A percentile compares a stretch with the other conserved stretches of the same genome.
These are phyloP conservation scores for Malthinus flaveolus DNA, from an alignment of 2,888 invertebrate genomes.

Conservation along the genomic window DNA sequence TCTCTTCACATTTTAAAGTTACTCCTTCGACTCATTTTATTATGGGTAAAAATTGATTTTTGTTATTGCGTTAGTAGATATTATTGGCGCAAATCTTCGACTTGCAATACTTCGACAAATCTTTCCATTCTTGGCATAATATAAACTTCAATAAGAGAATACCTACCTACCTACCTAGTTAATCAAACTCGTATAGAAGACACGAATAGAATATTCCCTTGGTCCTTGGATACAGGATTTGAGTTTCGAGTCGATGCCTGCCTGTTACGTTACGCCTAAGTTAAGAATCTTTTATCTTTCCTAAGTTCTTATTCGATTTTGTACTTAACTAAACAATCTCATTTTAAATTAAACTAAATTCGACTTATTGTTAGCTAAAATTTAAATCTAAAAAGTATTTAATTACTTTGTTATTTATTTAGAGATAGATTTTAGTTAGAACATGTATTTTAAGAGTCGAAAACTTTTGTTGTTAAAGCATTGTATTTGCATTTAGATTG, in stretches of 20 bases:
- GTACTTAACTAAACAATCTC: background rate
- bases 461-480: too few species aligned
- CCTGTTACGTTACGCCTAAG: conserved; percentile 3
- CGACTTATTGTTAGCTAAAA: too few species aligned
- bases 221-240: conserved; percentile 7
- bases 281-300: conserved; percentile 7
- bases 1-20: too few species aligned
- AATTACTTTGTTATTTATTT: too few species aligned
- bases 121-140: background rate
- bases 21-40: too few species aligned
- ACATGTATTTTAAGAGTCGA: too few species aligned
- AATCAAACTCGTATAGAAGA: conserved; percentile 11
- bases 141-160: conserved; percentile 6
- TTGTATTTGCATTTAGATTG: too few species aligned
- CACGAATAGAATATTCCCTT: conserved; percentile 13
- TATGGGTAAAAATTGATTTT: background rate
- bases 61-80: background rate
- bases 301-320: conserved; percentile 2
- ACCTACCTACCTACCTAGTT: conserved; percentile 1
- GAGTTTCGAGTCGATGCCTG: conserved; percentile 12
- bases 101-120: background rate
- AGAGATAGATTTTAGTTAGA: too few species aligned
- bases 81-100: background rate
- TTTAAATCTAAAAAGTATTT: too few species aligned
- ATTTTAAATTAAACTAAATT: too few species aligned